Evolutionary conservation across 2,888 invertebrate genomes (phyloP).

Genomic region (Noctua comes): DNA sequence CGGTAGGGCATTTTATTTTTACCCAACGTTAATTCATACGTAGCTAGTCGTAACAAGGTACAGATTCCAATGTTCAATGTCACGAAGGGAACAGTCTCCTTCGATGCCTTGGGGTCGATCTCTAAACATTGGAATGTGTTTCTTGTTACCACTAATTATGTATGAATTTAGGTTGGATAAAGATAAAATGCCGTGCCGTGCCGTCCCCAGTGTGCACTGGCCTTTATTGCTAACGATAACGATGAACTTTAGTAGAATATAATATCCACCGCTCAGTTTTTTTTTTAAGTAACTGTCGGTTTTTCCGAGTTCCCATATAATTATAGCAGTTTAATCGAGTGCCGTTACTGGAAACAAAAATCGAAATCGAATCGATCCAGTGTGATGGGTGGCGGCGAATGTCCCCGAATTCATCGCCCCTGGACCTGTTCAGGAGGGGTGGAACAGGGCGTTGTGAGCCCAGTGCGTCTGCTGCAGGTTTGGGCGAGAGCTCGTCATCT

Average conservation of each 20-base stretch:
- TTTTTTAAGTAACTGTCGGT: neutral
- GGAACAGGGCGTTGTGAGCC: neutral
- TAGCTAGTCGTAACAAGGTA: neutral
- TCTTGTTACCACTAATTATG: too few relatives aligned
- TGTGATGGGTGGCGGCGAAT: neutral
- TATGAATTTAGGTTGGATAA: neutral
- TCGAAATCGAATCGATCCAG: neutral
- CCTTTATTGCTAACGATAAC: neutral
- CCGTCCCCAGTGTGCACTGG: neutral
- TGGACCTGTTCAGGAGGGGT: neutral
- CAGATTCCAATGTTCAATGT: neutral
- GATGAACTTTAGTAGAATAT: neutral
- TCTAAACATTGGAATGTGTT: too few relatives aligned
- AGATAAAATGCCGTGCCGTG: neutral
- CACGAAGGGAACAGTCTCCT: too few relatives aligned
- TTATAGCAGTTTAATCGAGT: too few relatives aligned
- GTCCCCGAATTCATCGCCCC: neutral
- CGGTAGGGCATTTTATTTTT: neutral
- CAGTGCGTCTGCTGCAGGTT: neutral
- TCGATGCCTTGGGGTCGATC: too few relatives aligned
- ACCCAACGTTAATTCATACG: neutral
- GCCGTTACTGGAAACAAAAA: neutral
- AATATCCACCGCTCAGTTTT: neutral
- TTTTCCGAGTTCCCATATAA: too few relatives aligned
- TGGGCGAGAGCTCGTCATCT: neutral